Percentiles rank a stretch among this genome's conserved stretches.
Evolutionary conservation across 1,140 invertebrate genomes (phyloP).

Genomic region (Sarcophaga bullata): DNA sequence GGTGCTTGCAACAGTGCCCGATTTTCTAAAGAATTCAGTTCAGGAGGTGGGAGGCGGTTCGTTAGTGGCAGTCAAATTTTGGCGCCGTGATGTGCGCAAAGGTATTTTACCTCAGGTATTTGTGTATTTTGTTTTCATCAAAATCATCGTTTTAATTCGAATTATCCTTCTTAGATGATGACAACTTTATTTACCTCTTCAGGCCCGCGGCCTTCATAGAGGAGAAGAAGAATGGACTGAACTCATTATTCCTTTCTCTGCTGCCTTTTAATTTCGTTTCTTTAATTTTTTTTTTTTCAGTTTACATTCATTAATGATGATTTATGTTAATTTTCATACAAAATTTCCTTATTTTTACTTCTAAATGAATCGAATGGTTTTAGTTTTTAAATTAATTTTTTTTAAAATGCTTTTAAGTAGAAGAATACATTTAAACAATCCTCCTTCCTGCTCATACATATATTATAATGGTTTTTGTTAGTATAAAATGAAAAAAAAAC

Average conservation of each 20-base stretch:
- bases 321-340: neutral
- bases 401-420: neutral
- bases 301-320: neutral
- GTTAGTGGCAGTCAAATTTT: slow-evolving; percentile 64
- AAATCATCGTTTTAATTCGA: no score
- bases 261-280: neutral
- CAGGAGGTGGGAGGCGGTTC: slow-evolving; percentile 61
- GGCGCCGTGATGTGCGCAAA: slow-evolving; percentile 68
- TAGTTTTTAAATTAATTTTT: neutral
- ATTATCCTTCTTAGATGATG: slow-evolving; percentile 42
- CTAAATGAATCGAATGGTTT: slow-evolving; percentile 13
- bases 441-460: neutral
- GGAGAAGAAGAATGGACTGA: slow-evolving; percentile 45
- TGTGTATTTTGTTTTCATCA: neutral
- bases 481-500: no score
- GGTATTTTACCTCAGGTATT: slow-evolving; percentile 39
- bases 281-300: slow-evolving; percentile 11
- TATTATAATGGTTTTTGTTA: no score
- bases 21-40: slow-evolving; percentile 68
- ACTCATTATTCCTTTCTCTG: neutral
- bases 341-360: neutral
- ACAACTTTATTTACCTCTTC: slow-evolving; percentile 43
- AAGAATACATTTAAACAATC: no score
- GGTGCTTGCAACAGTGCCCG: slow-evolving; percentile 73
- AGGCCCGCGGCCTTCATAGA: slow-evolving; percentile 42